phyloP scores from a whole-genome alignment of 1,140 invertebrate genomes.

The Euwallacea fornicatus region DNA sequence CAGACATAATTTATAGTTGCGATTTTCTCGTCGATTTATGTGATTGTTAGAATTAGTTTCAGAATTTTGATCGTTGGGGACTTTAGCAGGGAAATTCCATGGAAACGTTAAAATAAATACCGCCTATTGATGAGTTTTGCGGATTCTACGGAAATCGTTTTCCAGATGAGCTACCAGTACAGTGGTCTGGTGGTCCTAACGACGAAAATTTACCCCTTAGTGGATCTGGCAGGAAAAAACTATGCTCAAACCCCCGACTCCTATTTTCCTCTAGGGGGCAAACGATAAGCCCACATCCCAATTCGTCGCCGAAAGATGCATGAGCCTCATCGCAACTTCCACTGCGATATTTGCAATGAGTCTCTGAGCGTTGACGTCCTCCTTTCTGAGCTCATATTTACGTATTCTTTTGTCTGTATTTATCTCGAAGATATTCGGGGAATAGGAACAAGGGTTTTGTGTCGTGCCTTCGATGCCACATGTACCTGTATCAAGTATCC shows the following conservation, averaged over 20 bases:
- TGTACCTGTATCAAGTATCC: slow-evolving; percentile 80
- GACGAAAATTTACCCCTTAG: slow-evolving; percentile 57
- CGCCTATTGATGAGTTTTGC: too few species aligned
- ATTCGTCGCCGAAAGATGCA: slow-evolving; percentile 79
- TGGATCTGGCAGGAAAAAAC: slow-evolving; percentile 78
- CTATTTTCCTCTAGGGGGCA: slow-evolving; percentile 74
- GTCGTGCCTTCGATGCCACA: slow-evolving; percentile 73
- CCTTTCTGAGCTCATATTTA: slow-evolving; percentile 65
- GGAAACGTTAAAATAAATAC: too few species aligned
- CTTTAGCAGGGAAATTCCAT: too few species aligned
- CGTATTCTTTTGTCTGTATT: slow-evolving; percentile 67
- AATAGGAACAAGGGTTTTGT: slow-evolving; percentile 67
- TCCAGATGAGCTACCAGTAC: too few species aligned
- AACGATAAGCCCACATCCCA: slow-evolving; percentile 76
- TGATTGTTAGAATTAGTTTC: too few species aligned
- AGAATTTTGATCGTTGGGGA: too few species aligned
- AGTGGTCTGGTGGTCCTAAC: not conserved
- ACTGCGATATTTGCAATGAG: slow-evolving; percentile 83
- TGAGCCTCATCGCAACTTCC: slow-evolving; percentile 75
- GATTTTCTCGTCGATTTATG: too few species aligned
- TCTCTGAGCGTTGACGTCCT: slow-evolving; percentile 73
- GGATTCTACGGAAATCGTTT: too few species aligned
- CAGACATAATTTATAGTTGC: too few species aligned
- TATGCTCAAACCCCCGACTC: slow-evolving; percentile 75
- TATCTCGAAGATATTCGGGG: slow-evolving; percentile 75